phyloP scores from a whole-genome alignment of 2,888 invertebrate species.

The Amblyjoppa proteus region DNA sequence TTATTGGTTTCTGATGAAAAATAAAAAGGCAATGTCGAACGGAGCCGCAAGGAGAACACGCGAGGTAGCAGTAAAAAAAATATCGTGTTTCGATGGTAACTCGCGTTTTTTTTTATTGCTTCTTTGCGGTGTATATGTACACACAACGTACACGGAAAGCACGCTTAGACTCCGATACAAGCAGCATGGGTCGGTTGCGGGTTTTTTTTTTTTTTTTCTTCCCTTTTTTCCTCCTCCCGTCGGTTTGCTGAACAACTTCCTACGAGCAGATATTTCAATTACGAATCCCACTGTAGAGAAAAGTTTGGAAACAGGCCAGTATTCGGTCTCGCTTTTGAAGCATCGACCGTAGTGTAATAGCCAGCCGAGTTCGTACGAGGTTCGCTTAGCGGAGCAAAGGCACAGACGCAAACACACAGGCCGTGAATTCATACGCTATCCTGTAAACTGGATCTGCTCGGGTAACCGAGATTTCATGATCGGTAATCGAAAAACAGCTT shows the following conservation, averaged over 20 bases:
- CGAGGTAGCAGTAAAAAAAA: neutral
- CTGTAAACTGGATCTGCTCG: neutral
- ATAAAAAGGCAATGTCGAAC: neutral
- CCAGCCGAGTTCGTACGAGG: constrained; percentile 39
- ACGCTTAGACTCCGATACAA: constrained; percentile 37
- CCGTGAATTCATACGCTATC: constrained; percentile 26
- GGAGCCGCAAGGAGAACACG: neutral
- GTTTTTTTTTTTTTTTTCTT: constrained; percentile 18
- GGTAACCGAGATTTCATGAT: constrained; percentile 40
- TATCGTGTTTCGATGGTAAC: constrained; percentile 23
- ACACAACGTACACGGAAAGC: constrained; percentile 13
- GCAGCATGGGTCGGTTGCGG: constrained; percentile 14
- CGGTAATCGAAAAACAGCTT: constrained; percentile 17
- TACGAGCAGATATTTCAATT: constrained; percentile 65
- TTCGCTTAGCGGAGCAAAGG: neutral
- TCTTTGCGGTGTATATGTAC: constrained; percentile 42
- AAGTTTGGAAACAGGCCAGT: constrained; percentile 64
- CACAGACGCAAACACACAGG: neutral
- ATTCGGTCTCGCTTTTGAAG: constrained; percentile 46
- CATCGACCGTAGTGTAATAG: constrained; percentile 58
- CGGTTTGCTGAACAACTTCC: constrained; percentile 57
- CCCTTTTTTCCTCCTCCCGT: constrained; percentile 7
- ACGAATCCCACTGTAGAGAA: constrained; percentile 52
- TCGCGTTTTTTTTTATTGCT: constrained; percentile 55
- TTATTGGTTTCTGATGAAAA: neutral